Evolutionary conservation across 2,113 vertebrate species (phyloP).

Genomic region (Miniopterus natalensis): DNA sequence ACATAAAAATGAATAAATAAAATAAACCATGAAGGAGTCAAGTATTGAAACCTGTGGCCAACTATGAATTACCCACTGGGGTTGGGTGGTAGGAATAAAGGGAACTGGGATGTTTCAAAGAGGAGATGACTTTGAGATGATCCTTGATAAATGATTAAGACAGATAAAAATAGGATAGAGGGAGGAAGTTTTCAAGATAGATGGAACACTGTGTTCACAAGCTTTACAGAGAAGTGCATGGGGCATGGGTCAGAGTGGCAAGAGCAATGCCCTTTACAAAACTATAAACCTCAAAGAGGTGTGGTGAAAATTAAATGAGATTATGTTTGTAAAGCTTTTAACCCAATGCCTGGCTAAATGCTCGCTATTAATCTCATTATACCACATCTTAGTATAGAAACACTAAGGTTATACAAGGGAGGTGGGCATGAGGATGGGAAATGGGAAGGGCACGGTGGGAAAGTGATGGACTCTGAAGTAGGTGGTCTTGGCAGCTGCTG

Average conservation of each 20-base stretch:
- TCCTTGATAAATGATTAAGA: neutral
- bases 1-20: neutral
- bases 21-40: neutral
- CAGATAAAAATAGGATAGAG: neutral
- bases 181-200: neutral
- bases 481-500: neutral
- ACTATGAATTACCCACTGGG: neutral
- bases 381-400: neutral
- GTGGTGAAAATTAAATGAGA: neutral
- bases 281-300: neutral
- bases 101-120: neutral
- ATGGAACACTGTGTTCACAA: neutral
- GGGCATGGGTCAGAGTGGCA: neutral
- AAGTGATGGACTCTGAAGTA: neutral
- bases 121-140: neutral
- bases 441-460: neutral
- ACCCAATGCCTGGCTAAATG: neutral
- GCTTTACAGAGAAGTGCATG: neutral
- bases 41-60: neutral
- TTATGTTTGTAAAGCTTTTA: neutral
- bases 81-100: neutral
- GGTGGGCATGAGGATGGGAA: neutral
- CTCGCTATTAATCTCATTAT: neutral
- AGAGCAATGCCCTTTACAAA: neutral
- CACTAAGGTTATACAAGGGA: neutral